Conservation (phyloP, 2,888 invertebrate species). For the Phlogophora meticulosa region DNA sequence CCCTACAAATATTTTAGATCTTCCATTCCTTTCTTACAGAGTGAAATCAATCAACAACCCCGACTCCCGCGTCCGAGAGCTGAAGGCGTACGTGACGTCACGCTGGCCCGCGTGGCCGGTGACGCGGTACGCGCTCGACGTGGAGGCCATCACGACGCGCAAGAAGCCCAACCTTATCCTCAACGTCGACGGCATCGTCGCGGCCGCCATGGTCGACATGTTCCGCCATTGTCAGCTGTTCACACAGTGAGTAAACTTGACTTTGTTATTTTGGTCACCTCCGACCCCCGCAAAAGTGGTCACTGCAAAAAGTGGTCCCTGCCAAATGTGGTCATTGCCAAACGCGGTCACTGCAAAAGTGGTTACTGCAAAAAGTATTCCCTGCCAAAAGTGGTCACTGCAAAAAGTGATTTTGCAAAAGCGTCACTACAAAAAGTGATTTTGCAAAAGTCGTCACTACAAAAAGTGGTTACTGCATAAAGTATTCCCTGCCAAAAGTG, state of each 20-base stretch:
- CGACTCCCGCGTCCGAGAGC: conserved; percentile 98
- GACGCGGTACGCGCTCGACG: conserved; percentile 98
- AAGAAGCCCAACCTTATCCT: conserved; percentile 99
- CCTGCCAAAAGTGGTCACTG: neutral
- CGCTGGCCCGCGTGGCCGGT: conserved; percentile 98
- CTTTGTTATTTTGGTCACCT: neutral
- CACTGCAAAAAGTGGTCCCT: neutral
- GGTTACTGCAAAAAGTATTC: neutral
- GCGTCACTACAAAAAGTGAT: too few species aligned
- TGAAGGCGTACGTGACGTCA: conserved; percentile 98
- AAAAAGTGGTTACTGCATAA: too few species aligned
- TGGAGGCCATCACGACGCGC: conserved; percentile 99
- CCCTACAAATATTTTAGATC: too few species aligned
- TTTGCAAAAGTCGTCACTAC: too few species aligned
- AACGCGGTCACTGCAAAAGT: neutral
- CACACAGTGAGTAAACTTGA: conserved; percentile 93
- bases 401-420: too few species aligned
- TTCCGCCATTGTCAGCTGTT: conserved; percentile 98
- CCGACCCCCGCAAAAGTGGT: neutral
- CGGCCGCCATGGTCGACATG: conserved; percentile 99
- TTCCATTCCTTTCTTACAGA: conserved; percentile 73
- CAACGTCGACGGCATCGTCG: conserved; percentile 99
- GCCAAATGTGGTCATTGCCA: neutral
- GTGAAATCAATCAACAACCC: conserved; percentile 99
- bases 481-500: too few species aligned